These are phyloP conservation scores for Mormyrops boulengeri DNA, from an alignment of 2,797 vertebrate species.

Conservation along the genomic window DNA sequence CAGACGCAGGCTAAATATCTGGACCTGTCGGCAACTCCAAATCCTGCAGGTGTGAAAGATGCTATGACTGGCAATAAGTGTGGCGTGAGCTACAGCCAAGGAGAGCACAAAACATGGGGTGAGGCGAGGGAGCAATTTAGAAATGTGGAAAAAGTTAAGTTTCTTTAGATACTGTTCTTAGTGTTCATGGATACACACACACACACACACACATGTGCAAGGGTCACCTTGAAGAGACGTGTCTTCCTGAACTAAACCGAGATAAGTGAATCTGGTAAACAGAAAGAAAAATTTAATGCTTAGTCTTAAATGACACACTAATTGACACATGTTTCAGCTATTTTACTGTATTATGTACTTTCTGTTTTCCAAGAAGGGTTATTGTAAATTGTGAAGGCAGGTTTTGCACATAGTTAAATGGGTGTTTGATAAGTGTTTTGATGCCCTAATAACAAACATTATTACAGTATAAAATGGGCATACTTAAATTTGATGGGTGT, in stretches of 20 bases:
- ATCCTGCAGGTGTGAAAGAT: neutral
- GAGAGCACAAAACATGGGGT: neutral
- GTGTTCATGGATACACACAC: neutral
- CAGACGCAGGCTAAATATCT: neutral
- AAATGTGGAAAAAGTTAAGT: neutral
- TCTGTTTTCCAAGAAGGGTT: no score
- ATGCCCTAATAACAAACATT: no score
- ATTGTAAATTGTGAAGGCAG: no score
- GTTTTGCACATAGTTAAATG: no score
- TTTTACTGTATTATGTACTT: no score
- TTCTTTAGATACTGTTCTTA: neutral
- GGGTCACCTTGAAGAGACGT: neutral
- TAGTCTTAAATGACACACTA: neutral
- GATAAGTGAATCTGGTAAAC: neutral
- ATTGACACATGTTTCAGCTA: no score
- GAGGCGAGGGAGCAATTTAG: neutral
- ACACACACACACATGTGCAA: neutral
- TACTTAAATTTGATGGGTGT: no score
- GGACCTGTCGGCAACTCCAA: neutral
- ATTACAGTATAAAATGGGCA: no score
- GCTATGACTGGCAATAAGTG: neutral
- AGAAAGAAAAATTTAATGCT: neutral
- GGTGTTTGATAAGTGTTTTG: no score
- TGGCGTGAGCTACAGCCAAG: neutral
- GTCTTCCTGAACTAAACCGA: neutral